Evolutionary conservation across 2,888 invertebrate species (phyloP).

Genomic region (Unio pictorum): DNA sequence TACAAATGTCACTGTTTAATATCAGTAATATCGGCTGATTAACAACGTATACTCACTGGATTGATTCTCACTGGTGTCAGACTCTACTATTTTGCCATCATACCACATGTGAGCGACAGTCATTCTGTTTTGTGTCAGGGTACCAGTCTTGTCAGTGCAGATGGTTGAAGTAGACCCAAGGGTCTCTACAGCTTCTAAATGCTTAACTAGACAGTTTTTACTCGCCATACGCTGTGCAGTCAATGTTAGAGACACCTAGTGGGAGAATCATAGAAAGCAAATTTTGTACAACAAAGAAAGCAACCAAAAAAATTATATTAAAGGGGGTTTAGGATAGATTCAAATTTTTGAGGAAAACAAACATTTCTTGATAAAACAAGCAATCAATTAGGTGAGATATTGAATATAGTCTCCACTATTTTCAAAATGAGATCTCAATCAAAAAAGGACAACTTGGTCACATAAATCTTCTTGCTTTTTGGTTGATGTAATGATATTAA

Average conservation of each 20-base stretch:
- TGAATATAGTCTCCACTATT: no score
- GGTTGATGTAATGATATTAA: no score
- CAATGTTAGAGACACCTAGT: constrained; percentile 88
- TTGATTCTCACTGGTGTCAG: constrained; percentile 99
- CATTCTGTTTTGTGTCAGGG: constrained; percentile 98
- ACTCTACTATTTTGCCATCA: constrained; percentile 98
- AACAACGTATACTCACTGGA: constrained; percentile 76
- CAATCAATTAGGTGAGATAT: neutral
- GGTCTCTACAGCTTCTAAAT: constrained; percentile 99
- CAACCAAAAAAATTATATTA: no score
- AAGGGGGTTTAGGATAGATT: no score
- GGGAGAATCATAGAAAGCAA: no score
- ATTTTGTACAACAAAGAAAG: no score
- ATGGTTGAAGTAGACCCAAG: constrained; percentile 99
- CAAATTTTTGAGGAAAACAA: no score
- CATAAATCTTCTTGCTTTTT: no score
- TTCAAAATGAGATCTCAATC: no score
- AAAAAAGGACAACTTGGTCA: no score
- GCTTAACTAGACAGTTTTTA: constrained; percentile 99
- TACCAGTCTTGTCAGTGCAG: constrained; percentile 99
- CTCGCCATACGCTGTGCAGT: constrained; percentile 99
- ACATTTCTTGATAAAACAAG: no score
- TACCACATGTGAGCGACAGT: constrained; percentile 99
- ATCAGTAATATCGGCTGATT: neutral
- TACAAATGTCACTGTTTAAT: neutral